Percentiles rank a stretch among this genome's conserved stretches.
Conservation (phyloP, 1,140 invertebrate genomes). For the Riptortus pedestris region DNA sequence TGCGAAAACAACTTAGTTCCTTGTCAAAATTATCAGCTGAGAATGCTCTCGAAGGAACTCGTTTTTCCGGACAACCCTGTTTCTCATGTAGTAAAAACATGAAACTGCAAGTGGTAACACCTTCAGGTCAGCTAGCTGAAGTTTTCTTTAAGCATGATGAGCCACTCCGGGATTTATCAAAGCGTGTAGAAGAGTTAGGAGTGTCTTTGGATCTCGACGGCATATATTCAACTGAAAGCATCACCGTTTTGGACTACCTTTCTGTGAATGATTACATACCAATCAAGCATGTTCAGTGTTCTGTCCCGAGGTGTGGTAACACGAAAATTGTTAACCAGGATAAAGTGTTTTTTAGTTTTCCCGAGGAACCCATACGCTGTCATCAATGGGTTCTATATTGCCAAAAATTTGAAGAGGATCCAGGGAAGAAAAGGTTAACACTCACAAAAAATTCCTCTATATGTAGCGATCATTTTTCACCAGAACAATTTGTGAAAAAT, state of each 20-base stretch:
- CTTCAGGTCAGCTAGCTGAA: too few relatives aligned
- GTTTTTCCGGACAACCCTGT: too few relatives aligned
- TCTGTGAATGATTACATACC: neutral
- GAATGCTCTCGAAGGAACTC: too few relatives aligned
- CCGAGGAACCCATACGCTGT: slow-evolving; percentile 28
- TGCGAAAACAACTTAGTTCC: too few relatives aligned
- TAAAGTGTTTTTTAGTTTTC: slow-evolving; percentile 31
- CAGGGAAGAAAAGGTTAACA: slow-evolving; percentile 23
- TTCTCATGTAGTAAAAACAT: too few relatives aligned
- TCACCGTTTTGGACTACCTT: too few relatives aligned
- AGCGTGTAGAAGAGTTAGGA: too few relatives aligned
- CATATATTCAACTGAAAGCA: too few relatives aligned
- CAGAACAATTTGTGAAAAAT: slow-evolving; percentile 32
- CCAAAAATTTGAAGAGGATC: slow-evolving; percentile 19
- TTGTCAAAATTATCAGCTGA: neutral
- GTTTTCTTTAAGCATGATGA: too few relatives aligned
- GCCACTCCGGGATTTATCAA: too few relatives aligned
- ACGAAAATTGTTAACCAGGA: slow-evolving; percentile 27
- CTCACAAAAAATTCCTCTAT: slow-evolving; percentile 27
- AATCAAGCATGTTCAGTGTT: slow-evolving; percentile 20
- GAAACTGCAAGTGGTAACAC: too few relatives aligned
- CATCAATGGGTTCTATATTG: slow-evolving; percentile 32
- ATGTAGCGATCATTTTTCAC: slow-evolving; percentile 32
- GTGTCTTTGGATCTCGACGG: too few relatives aligned
- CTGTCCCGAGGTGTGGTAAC: slow-evolving; percentile 31